Conservation (phyloP, 2,113 vertebrate species). For the Acanthochromis polyacanthus region DNA sequence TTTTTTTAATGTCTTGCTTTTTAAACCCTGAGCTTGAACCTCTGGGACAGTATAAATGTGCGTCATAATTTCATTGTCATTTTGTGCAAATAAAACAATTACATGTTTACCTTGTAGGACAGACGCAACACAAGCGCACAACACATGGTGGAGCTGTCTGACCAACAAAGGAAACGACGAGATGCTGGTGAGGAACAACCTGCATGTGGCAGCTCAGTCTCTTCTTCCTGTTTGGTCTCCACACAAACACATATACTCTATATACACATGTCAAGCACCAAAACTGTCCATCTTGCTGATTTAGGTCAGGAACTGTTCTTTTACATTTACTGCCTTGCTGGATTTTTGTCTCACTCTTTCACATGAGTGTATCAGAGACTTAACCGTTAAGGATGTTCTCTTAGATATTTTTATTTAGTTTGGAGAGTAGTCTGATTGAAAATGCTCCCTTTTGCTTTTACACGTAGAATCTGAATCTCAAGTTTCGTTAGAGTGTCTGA, state of each 20-base stretch:
- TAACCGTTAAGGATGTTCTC: not conserved
- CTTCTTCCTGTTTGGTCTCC: slow-evolving; percentile 37
- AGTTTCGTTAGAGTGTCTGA: not conserved
- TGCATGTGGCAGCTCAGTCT: slow-evolving; percentile 9
- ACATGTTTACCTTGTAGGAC: too few species aligned
- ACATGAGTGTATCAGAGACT: slow-evolving; percentile 15
- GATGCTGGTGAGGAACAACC: not conserved
- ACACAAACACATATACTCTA: slow-evolving; percentile 51
- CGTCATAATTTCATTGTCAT: accelerated
- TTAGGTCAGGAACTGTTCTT: not conserved
- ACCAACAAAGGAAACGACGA: slow-evolving; percentile 12
- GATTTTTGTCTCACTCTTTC: not conserved
- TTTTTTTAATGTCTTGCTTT: not conserved
- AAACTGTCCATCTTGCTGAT: slow-evolving; percentile 38
- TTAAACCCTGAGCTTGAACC: too few species aligned
- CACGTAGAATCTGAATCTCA: not conserved
- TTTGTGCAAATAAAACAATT: not conserved
- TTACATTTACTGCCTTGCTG: not conserved
- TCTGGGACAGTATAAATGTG: not conserved
- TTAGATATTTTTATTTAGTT: not conserved
- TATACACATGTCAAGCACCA: slow-evolving; percentile 18
- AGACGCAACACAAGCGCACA: not conserved
- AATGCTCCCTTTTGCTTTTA: not conserved
- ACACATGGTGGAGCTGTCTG: slow-evolving; percentile 64
- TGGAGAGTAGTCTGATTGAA: not conserved